phyloP scores from a whole-genome alignment of 1,140 invertebrate species.

The Platyscapa corneri region DNA sequence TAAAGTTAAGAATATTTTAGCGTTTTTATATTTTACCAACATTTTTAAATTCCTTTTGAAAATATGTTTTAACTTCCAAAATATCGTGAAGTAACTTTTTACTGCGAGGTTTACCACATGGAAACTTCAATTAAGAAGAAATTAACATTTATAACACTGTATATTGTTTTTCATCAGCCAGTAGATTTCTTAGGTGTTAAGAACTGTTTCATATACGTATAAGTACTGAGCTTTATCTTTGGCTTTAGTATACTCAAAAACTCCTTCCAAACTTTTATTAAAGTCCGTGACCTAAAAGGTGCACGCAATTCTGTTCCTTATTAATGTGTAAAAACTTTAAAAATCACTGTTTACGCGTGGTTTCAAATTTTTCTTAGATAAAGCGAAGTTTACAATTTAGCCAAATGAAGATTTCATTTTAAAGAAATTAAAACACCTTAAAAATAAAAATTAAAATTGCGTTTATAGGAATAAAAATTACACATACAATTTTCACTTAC shows the following conservation, averaged over 20 bases:
- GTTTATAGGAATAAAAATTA: too few species aligned
- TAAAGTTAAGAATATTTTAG: not conserved
- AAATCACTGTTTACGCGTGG: not conserved
- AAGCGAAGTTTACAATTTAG: not conserved
- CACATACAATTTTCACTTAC: too few species aligned
- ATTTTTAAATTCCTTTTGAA: not conserved
- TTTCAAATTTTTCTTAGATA: not conserved
- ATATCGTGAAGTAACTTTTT: not conserved
- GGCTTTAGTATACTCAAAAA: slow-evolving; percentile 17
- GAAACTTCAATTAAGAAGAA: not conserved
- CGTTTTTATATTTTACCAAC: not conserved
- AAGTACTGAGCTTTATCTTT: slow-evolving; percentile 6
- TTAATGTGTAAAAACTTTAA: slow-evolving; percentile 9
- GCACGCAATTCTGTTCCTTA: not conserved
- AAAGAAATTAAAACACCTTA: not conserved
- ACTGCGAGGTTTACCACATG: not conserved
- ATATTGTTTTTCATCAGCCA: slow-evolving; percentile 13
- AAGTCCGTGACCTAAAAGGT: slow-evolving; percentile 1
- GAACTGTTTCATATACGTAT: not conserved
- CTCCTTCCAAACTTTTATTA: slow-evolving; percentile 14
- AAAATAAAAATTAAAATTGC: not conserved
- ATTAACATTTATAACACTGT: slow-evolving; percentile 4
- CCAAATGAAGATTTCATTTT: not conserved
- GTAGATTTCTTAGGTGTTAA: slow-evolving; percentile 23
- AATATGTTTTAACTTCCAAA: not conserved